Percentiles rank a stretch among this genome's conserved stretches.
These are phyloP conservation scores for Homarus gammarus DNA, from an alignment of 2,888 invertebrate genomes.

Conservation along the genomic window DNA sequence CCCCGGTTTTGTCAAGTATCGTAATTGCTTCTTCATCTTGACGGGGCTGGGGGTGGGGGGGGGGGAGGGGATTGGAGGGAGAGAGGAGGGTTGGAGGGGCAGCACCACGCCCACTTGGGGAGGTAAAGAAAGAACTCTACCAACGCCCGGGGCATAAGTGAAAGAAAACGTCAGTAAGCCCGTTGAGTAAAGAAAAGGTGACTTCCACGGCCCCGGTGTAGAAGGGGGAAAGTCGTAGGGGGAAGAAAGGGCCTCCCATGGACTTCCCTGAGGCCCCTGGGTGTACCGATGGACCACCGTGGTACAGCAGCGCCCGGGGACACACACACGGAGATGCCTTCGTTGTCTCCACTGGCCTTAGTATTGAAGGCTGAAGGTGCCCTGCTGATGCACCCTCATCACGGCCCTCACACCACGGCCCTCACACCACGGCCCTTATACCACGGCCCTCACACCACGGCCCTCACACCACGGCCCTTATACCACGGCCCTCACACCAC, in stretches of 20 bases:
- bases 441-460: too few species aligned
- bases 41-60: slow-evolving; percentile 8
- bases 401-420: too few species aligned
- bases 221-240: slow-evolving; percentile 46
- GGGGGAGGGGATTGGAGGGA: too few species aligned
- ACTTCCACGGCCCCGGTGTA: slow-evolving; percentile 39
- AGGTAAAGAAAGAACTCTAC: slow-evolving; percentile 43
- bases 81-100: too few species aligned
- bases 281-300: slow-evolving; percentile 49
- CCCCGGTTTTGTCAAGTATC: slow-evolving; percentile 59
- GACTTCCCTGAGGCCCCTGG: slow-evolving; percentile 14
- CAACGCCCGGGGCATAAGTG: slow-evolving; percentile 22
- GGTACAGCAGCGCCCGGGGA: slow-evolving; percentile 35
- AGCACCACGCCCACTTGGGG: slow-evolving; percentile 55
- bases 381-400: too few species aligned
- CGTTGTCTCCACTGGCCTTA: neutral
- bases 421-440: too few species aligned
- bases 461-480: too few species aligned
- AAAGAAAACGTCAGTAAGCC: slow-evolving; percentile 59
- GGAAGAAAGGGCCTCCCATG: slow-evolving; percentile 49
- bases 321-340: slow-evolving; percentile 12
- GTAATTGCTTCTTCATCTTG: slow-evolving; percentile 61
- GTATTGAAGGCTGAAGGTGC: neutral
- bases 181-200: slow-evolving; percentile 58
- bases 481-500: too few species aligned